Base-by-base conservation (phyloP, 2,888 invertebrate species). In the Drosophila histrio region DNA sequence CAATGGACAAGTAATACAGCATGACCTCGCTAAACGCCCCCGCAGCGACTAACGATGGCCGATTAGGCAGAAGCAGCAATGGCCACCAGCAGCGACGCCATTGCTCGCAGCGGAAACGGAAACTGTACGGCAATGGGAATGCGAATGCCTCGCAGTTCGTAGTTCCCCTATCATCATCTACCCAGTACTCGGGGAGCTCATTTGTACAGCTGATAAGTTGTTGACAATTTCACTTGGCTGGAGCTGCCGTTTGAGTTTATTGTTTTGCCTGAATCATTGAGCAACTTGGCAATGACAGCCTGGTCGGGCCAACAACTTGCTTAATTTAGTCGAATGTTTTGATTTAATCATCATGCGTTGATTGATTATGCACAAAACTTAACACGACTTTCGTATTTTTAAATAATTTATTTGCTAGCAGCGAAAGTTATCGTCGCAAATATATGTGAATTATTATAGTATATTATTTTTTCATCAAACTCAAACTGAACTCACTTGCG, bases 161-260 rank as follows among this genome's bases (percentile, higher is more conserved):
- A 19, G 38, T n/a, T 49, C 36, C 50, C 30, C 24, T 52, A 38
- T 32, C 57, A 46, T 38, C 34, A 19, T 15, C 41, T n/a, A 24
- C 1, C 22, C n/a, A 15, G 17, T 9, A 36, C 41, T 53, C 28
- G 38, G 26, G 54, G 47, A 56, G 78, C 62, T 70, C 70, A 73
- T 78, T 76, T 78, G 78, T 65, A 44, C 65, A 46, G 38, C 65
- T 73, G 76, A 76, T 76, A 76, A 76, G 76, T 78, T 76, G 78
- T 78, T 76, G 76, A 76, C 76, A 76, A 66, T 78, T 60, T 76
- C 66, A 66, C 39, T 66, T 70, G 74, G 64, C 62, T 57, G 56
- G 17, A 36, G 39, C 49, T 28, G 49, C 36, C 50, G 56, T 68
- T 63, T 39, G 41, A 39, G 52, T 65, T 64, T 61, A 73, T 74